These are phyloP conservation scores for Chrysotoxum bicinctum DNA, from an alignment of 2,888 invertebrate species.

Conservation along the genomic window DNA sequence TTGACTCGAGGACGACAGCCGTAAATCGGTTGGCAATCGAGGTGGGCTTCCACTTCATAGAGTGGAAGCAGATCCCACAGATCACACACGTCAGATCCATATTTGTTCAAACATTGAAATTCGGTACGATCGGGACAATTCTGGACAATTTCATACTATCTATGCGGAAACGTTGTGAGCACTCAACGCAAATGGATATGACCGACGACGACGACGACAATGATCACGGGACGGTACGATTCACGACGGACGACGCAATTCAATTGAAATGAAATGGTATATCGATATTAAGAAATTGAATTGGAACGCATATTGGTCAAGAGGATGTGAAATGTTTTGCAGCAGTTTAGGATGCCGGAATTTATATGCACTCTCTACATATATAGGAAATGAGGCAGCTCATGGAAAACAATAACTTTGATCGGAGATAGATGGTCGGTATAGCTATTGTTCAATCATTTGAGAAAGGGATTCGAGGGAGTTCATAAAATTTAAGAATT, in stretches of 20 bases:
- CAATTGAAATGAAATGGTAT: conserved; percentile 48
- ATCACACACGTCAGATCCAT: conserved; percentile 68
- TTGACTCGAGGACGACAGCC: conserved; percentile 67
- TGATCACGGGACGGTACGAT: not conserved
- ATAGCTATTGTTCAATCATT: not conserved
- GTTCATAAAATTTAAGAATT: not conserved
- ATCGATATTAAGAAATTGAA: conserved; percentile 48
- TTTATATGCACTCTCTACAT: not conserved
- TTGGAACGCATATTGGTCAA: conserved; percentile 29
- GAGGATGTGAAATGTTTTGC: conserved; percentile 15
- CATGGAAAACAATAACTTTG: conserved; percentile 36
- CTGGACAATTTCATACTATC: conserved; percentile 41
- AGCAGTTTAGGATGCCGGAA: conserved; percentile 1
- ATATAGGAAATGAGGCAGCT: conserved; percentile 1
- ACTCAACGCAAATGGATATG: conserved; percentile 65
- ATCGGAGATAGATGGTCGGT: conserved; percentile 34
- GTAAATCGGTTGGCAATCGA: conserved; percentile 66
- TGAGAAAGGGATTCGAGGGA: not conserved
- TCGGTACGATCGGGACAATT: conserved; percentile 47
- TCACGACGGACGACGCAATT: conserved; percentile 32
- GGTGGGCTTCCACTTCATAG: conserved; percentile 64
- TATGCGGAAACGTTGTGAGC: conserved; percentile 55
- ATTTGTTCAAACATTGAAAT: conserved; percentile 69
- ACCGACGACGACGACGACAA: conserved; percentile 21
- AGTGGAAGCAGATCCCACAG: conserved; percentile 60